Percentiles rank a stretch among this genome's conserved stretches.
phyloP scores from a whole-genome alignment of 2,113 vertebrate genomes.

The Percopsis transmontana region DNA sequence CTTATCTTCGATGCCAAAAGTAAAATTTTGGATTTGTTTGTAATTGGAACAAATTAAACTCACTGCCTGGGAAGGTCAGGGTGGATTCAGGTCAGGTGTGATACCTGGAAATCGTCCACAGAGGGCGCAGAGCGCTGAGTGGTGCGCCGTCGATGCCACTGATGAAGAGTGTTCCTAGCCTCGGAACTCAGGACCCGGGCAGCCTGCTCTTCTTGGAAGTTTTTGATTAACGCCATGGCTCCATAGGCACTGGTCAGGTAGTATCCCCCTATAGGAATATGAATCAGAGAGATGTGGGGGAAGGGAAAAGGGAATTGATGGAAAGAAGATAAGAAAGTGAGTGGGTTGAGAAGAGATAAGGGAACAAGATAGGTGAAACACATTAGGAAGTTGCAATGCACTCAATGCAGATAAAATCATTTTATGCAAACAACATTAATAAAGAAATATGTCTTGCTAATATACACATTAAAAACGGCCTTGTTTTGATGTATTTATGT shows the following conservation, averaged over 20 bases:
- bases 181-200: slow-evolving; percentile 90
- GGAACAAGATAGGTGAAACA: slow-evolving; percentile 19
- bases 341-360: neutral
- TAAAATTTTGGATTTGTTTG: slow-evolving; percentile 7
- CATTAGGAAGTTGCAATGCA: neutral
- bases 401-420: too few species aligned
- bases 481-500: too few species aligned
- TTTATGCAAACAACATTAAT: too few species aligned
- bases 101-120: slow-evolving; percentile 96
- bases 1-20: neutral
- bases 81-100: slow-evolving; percentile 65
- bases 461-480: too few species aligned
- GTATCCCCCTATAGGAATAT: slow-evolving; percentile 84
- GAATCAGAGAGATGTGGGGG: slow-evolving; percentile 1
- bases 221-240: slow-evolving; percentile 93
- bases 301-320: neutral
- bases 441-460: too few species aligned
- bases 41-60: slow-evolving; percentile 57
- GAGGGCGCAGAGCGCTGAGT: slow-evolving; percentile 84
- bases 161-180: slow-evolving; percentile 89
- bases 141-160: slow-evolving; percentile 94
- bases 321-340: neutral
- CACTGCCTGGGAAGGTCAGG: slow-evolving; percentile 66
- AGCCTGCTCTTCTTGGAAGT: slow-evolving; percentile 96
- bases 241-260: slow-evolving; percentile 96